Conservation (phyloP, 1,140 invertebrate genomes). For the Zophobas atratus region DNA sequence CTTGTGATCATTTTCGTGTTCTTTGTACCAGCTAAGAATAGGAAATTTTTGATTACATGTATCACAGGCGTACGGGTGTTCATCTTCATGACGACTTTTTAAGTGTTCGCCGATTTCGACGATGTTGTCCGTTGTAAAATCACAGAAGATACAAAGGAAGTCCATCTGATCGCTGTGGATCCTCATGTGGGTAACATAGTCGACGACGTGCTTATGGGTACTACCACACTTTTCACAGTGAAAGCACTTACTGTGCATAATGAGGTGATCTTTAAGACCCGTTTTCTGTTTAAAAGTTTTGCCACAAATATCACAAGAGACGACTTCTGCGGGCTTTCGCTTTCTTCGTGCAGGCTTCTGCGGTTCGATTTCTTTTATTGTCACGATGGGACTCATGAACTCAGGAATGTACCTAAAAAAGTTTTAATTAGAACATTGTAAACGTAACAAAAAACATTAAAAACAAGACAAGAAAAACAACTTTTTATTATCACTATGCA, state of each 20-base stretch:
- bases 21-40: conserved; percentile 63
- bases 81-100: conserved; percentile 58
- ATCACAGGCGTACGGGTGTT: conserved; percentile 62
- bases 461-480: neutral
- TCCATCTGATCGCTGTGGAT: conserved; percentile 69
- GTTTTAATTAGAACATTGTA: conserved; percentile 3
- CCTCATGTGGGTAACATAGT: conserved; percentile 61
- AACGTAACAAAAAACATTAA: neutral
- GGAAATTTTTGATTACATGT: conserved; percentile 65
- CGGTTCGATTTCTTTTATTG: conserved; percentile 37
- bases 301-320: conserved; percentile 73
- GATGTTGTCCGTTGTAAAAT: conserved; percentile 61
- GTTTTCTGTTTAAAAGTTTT: conserved; percentile 73
- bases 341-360: conserved; percentile 1
- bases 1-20: conserved; percentile 71
- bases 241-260: conserved; percentile 67
- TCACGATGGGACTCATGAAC: conserved; percentile 38
- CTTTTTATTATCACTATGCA: neutral
- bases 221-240: conserved; percentile 53
- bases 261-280: conserved; percentile 71
- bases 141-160: conserved; percentile 70
- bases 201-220: conserved; percentile 52
- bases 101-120: conserved; percentile 61
- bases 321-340: neutral
- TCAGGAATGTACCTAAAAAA: conserved; percentile 50